phyloP scores from a whole-genome alignment of 2,888 invertebrate species.

The Eugnorisma glareosa region DNA sequence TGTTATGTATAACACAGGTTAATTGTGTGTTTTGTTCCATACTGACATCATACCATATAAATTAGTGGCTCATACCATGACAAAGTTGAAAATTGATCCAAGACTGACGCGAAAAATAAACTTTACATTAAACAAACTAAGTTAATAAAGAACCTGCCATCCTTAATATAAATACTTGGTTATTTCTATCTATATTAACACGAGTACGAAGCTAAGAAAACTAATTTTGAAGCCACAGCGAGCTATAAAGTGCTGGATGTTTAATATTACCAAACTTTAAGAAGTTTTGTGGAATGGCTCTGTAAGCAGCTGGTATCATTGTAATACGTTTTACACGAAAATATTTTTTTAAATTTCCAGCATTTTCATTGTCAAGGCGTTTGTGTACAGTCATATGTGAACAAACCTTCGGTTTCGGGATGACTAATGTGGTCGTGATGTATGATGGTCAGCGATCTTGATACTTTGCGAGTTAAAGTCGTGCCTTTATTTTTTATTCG shows the following conservation, averaged over 20 bases:
- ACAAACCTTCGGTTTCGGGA: too few relatives aligned
- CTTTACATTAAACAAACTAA: slow-evolving; percentile 2
- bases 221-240: slow-evolving; percentile 54
- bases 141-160: slow-evolving; percentile 1
- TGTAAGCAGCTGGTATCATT: slow-evolving; percentile 50
- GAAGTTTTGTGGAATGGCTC: slow-evolving; percentile 25
- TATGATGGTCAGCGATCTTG: too few relatives aligned
- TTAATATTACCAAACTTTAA: slow-evolving; percentile 56
- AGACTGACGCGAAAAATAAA: neutral
- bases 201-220: slow-evolving; percentile 44
- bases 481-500: too few relatives aligned
- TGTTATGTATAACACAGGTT: neutral
- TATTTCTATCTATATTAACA: slow-evolving; percentile 46
- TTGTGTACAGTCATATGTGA: too few relatives aligned
- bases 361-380: neutral
- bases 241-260: slow-evolving; percentile 53
- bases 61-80: too few relatives aligned
- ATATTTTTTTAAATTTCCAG: neutral
- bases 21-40: neutral
- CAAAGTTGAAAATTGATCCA: neutral
- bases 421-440: too few relatives aligned
- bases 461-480: too few relatives aligned
- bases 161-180: slow-evolving; percentile 21
- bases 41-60: neutral
- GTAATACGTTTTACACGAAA: slow-evolving; percentile 9